Base-by-base conservation (phyloP, 2,797 vertebrate species). In the Ceyx erithaca region DNA sequence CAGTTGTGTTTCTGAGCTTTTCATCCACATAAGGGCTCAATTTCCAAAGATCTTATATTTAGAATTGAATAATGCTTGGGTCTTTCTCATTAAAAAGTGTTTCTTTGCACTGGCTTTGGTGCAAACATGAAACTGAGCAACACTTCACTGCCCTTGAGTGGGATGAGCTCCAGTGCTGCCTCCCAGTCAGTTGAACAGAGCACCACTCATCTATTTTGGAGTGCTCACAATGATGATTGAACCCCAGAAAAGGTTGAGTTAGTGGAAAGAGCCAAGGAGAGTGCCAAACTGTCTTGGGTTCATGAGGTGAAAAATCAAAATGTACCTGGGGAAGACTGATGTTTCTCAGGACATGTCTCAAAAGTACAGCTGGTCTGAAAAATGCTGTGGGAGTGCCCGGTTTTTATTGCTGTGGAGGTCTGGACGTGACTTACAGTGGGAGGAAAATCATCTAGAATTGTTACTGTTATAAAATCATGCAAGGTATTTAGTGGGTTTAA, bases 141-240 rank as follows among this genome's bases (percentile, higher is more conserved):
- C 8, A 7, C 17, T 46, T 67, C 20, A 31, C 3, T 23, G 4
- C 6, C 71, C 23, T 35, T 30, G 40, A 45, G 16, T 37, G 15
- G 49, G 8, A 8, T 45, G 8, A 59, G 20, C 76, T 26, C 18
- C 22, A 31, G 18, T 5, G 35, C 43, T 26, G 25, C 37, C 1
- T 2, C 21, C 18, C 49, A n/a, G 9, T 81, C 7, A 1, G 21
- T 5, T 21, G 40, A 49, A 21, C 62, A 71, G 20, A 43, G 68
- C 54, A 78, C 11, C 4, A 2, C 6, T 0, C 9, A 2, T 4
- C 0, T 0, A 0, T 15, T 87, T 81, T 1, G 4, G 57, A 48
- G 66, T 37, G 41, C 28, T 87, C 12, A 1, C 8, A 30, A 0
- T 51, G 9, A 13, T 18, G 41, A 52, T 28, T 7, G 9, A 35